Percentiles rank a stretch among this genome's conserved stretches.
phyloP scores from a whole-genome alignment of 2,797 vertebrate genomes.

The Botia almorhae region DNA sequence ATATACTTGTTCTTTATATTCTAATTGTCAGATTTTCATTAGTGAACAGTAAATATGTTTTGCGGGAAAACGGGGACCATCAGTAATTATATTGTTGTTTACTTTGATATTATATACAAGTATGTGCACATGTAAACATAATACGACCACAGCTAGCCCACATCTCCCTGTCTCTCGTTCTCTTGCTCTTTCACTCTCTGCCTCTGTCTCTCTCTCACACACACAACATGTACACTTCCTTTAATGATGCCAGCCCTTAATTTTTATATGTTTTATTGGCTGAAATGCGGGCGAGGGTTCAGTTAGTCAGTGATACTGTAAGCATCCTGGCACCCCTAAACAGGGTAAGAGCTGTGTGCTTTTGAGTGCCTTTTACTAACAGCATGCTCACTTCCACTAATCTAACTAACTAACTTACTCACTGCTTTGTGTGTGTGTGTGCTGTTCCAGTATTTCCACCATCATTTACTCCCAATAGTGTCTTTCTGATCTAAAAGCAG shows the following conservation, averaged over 20 bases:
- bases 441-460: constrained; percentile 1
- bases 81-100: background rate
- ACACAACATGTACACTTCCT: constrained; percentile 18
- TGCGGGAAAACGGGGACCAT: background rate
- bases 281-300: constrained; percentile 71
- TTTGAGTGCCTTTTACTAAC: constrained; percentile 47
- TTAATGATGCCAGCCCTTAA: constrained; percentile 49
- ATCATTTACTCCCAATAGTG: background rate
- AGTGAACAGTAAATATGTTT: background rate
- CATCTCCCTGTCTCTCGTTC: background rate
- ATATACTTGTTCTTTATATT: background rate
- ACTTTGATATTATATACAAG: background rate
- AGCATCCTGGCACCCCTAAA: constrained; percentile 56
- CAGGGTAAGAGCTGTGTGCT: constrained; percentile 73
- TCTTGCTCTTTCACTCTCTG: background rate
- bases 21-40: background rate
- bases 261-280: constrained; percentile 63
- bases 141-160: constrained; percentile 4
- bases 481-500: background rate
- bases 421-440: constrained; percentile 30
- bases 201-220: constrained; percentile 56
- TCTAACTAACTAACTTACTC: constrained; percentile 40
- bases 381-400: constrained; percentile 34
- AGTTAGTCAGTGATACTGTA: constrained; percentile 65
- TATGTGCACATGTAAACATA: background rate